Evolutionary conservation across 2,113 vertebrate genomes (phyloP), one percentile per base, ranked within the genome.

Genomic region (Corydoras maculifer): DNA sequence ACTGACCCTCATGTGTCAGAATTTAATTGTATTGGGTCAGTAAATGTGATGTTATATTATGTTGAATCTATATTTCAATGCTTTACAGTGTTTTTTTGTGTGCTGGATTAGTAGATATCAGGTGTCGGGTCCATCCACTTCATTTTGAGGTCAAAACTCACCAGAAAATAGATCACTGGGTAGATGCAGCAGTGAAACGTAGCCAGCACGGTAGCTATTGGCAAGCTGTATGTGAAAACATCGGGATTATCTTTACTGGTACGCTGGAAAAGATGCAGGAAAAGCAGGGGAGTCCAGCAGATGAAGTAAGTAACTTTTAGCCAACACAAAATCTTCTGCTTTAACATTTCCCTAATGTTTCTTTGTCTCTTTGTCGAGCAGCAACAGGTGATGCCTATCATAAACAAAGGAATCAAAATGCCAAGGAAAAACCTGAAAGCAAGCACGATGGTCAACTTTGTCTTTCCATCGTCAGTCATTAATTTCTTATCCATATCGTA

Each of bases 211-310:
- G 68, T 79, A 7, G 55, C 68, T 9, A 4, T 11, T 14, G 78
- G 72, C 30, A 74, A 59, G 15, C 4, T 32, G 14, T 76, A 74
- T 53, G 5, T 30, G 0, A 50, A 18, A 10, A 13, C 0, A 2
- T 2, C 7, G 14, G 1, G 3, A 2, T 5, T 15, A 12, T 8
- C 18, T 30, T 3, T 0, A 15, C 18, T 61, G 3, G 15, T 48
- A 15, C n/a, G 13, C 35, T 77, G 78, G 50, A 77, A 9, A 11
- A 79, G 7, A 6, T 29, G 32, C 18, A 77, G 14, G 8, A 70
- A 3, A 5, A 79, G 32, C 5, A 68, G 54, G 0, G 78, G 78
- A 6, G 63, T 54, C 78, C 78, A 79, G 68, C 68, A 79, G 3
- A 79, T 53, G 61, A 77, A 58, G 50, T 72, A 50, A 29, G n/a